These are phyloP conservation scores for Lagodon rhomboides DNA, from an alignment of 2,797 vertebrate species.

Conservation along the genomic window DNA sequence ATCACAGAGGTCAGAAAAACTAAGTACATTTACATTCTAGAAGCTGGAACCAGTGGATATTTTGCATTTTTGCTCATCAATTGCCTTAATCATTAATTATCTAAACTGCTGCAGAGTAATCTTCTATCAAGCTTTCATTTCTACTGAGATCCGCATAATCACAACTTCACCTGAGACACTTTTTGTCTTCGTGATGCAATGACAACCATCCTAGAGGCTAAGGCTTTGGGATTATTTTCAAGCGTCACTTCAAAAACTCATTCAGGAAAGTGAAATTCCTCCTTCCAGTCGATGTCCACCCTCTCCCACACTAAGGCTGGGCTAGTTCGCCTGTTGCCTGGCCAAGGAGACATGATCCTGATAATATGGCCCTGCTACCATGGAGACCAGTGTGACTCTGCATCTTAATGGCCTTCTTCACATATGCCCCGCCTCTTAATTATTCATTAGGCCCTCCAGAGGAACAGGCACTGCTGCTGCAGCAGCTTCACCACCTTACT, in stretches of 20 bases:
- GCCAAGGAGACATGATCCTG: constrained; percentile 63
- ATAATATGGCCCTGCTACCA: constrained; percentile 69
- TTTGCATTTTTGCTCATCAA: too few species aligned
- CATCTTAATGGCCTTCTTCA: constrained; percentile 81
- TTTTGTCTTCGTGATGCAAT: background rate
- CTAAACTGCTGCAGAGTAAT: too few species aligned
- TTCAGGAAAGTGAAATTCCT: background rate
- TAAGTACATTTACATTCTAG: too few species aligned
- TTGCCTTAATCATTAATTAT: too few species aligned
- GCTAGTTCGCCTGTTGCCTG: constrained; percentile 17
- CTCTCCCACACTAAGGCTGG: constrained; percentile 8
- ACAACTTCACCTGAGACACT: background rate
- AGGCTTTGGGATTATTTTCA: background rate
- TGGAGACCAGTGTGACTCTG: constrained; percentile 78
- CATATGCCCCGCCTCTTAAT: constrained; percentile 76
- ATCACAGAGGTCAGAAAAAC: too few species aligned
- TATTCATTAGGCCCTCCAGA: constrained; percentile 75
- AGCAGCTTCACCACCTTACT: constrained; percentile 40
- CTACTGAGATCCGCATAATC: background rate
- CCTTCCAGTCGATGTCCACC: background rate
- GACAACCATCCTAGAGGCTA: background rate
- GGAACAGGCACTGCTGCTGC: constrained; percentile 35
- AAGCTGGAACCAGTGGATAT: too few species aligned
- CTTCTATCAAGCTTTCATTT: too few species aligned
- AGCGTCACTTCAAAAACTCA: background rate